Evolutionary conservation across 92 coral and sea anemone genomes (phyloP).

Genomic region (Palythoa grandis): DNA sequence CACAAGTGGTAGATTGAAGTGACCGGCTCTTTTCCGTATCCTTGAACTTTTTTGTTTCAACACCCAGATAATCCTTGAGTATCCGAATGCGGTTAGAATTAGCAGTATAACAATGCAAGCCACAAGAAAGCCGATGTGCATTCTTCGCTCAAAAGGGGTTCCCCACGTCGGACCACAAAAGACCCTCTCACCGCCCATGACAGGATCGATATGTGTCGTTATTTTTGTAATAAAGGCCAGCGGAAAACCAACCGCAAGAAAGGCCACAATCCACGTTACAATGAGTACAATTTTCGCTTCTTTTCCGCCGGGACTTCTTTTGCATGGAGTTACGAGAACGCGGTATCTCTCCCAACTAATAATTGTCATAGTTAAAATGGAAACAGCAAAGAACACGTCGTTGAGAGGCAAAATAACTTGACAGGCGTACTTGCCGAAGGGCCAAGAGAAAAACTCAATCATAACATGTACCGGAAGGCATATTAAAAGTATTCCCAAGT

Average conservation of each 20-base stretch:
- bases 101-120: conserved; percentile 70
- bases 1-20: conserved; percentile 28
- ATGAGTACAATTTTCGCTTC: conserved; percentile 69
- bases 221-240: conserved; percentile 71
- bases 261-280: conserved; percentile 74
- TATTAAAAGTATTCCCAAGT: conserved; percentile 73
- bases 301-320: conserved; percentile 56
- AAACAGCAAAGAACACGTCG: conserved; percentile 86
- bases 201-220: conserved; percentile 45
- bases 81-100: conserved; percentile 72
- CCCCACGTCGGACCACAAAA: conserved; percentile 74
- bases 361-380: conserved; percentile 76
- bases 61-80: conserved; percentile 61
- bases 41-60: conserved; percentile 69
- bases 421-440: conserved; percentile 77
- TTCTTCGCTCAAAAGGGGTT: conserved; percentile 57
- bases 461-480: conserved; percentile 75
- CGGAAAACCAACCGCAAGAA: conserved; percentile 80
- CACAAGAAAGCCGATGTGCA: conserved; percentile 76
- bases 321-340: conserved; percentile 78
- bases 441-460: conserved; percentile 78
- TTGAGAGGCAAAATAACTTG: conserved; percentile 72
- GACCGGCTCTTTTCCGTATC: conserved; percentile 49
- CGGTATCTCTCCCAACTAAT: conserved; percentile 83
- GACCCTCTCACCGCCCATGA: conserved; percentile 47